A percentile compares a stretch with the other conserved stretches of the same genome.
Conservation (phyloP, 2,113 vertebrate species). For the Aldabrachelys gigantea region DNA sequence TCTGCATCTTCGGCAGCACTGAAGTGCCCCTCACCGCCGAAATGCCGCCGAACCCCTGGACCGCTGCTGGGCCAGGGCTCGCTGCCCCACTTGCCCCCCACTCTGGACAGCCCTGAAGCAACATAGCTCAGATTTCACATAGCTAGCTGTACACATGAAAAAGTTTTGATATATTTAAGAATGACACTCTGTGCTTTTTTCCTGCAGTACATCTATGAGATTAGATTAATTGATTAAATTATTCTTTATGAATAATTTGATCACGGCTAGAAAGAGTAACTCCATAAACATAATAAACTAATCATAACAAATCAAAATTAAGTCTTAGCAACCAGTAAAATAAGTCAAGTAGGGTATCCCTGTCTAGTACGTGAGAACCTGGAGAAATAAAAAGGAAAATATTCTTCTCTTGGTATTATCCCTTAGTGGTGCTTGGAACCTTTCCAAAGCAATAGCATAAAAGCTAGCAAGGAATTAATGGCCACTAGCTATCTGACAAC, state of each 20-base stretch:
- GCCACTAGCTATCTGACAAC: neutral
- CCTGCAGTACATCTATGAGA: neutral
- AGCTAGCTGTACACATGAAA: neutral
- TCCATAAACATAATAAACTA: neutral
- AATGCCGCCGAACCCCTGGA: no score
- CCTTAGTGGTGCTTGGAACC: neutral
- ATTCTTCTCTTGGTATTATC: neutral
- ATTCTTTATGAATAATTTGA: neutral
- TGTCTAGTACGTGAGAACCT: neutral
- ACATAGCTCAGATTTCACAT: neutral
- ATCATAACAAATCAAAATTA: neutral
- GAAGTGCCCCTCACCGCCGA: no score
- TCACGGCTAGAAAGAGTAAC: neutral
- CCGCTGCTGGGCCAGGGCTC: no score
- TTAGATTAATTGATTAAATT: neutral
- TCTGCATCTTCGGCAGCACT: no score
- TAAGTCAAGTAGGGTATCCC: neutral
- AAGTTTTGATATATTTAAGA: neutral
- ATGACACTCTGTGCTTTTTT: neutral
- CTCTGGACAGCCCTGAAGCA: neutral
- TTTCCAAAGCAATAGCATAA: neutral
- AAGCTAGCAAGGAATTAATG: neutral
- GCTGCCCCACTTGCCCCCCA: no score
- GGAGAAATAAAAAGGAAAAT: neutral
- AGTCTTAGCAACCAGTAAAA: neutral